These are phyloP conservation scores for Beaufortia kweichowensis DNA, from an alignment of 2,113 vertebrate species.

Conservation along the genomic window DNA sequence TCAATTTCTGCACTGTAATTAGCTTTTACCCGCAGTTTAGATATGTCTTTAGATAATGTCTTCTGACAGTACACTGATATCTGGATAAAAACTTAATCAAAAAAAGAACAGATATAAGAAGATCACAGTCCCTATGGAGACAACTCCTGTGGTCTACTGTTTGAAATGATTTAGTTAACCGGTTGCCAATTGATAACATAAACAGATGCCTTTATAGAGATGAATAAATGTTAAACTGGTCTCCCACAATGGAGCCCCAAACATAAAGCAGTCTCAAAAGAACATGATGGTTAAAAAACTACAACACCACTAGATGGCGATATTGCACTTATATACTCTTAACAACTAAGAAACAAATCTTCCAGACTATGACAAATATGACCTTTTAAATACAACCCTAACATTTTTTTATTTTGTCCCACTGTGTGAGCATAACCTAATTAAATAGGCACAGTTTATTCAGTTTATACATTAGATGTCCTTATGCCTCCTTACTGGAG, in stretches of 20 bases:
- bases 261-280: too few relatives aligned
- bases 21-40: conserved; percentile 32
- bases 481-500: conserved; percentile 6
- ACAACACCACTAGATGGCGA: conserved; percentile 68
- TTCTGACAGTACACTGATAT: neutral
- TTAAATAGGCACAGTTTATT: neutral
- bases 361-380: neutral
- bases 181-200: neutral
- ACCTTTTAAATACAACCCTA: neutral
- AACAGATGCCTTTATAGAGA: conserved; percentile 10
- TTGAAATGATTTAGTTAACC: neutral
- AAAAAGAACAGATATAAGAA: neutral
- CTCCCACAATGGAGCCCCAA: too few relatives aligned
- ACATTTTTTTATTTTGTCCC: neutral
- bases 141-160: neutral
- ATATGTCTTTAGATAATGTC: neutral
- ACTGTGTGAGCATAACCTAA: neutral
- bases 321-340: conserved; percentile 53
- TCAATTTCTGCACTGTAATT: conserved; percentile 32
- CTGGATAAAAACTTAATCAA: neutral
- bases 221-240: neutral
- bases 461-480: neutral
- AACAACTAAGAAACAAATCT: neutral
- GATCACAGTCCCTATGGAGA: neutral
- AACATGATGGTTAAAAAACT: neutral